Evolutionary conservation across 2,888 invertebrate species (phyloP).

Genomic region (Hecatera dysodea): DNA sequence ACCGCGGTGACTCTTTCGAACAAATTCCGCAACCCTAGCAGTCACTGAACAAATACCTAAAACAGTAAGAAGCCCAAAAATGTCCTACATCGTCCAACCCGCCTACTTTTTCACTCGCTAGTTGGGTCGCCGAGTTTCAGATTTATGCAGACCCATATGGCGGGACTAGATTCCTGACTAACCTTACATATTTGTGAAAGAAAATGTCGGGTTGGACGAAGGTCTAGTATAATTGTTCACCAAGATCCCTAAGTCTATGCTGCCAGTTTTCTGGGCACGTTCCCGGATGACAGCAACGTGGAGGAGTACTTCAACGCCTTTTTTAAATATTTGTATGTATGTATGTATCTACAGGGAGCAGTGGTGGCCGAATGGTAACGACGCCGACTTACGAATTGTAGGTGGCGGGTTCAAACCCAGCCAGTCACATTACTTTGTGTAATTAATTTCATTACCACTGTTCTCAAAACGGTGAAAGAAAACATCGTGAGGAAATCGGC

Average conservation of each 20-base stretch:
- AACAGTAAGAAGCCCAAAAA: slow-evolving; percentile 27
- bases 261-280: not conserved
- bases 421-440: too few relatives aligned
- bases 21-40: too few relatives aligned
- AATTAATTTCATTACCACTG: too few relatives aligned
- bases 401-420: too few relatives aligned
- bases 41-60: not conserved
- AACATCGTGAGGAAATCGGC: too few relatives aligned
- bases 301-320: not conserved
- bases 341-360: not conserved
- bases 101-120: slow-evolving; percentile 10
- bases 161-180: not conserved
- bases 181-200: not conserved
- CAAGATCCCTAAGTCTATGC: not conserved
- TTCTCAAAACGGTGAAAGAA: too few relatives aligned
- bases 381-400: too few relatives aligned
- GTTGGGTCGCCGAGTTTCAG: slow-evolving; percentile 18
- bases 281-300: not conserved
- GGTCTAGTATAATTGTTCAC: not conserved
- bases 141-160: slow-evolving; percentile 38
- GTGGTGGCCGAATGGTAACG: too few relatives aligned
- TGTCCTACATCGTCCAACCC: slow-evolving; percentile 13
- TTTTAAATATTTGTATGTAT: not conserved
- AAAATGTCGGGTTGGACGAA: slow-evolving; percentile 3
- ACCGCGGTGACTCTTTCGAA: too few relatives aligned